These are phyloP conservation scores for Nannobrachium achirus DNA, from an alignment of 2,113 vertebrate species.

Conservation along the genomic window DNA sequence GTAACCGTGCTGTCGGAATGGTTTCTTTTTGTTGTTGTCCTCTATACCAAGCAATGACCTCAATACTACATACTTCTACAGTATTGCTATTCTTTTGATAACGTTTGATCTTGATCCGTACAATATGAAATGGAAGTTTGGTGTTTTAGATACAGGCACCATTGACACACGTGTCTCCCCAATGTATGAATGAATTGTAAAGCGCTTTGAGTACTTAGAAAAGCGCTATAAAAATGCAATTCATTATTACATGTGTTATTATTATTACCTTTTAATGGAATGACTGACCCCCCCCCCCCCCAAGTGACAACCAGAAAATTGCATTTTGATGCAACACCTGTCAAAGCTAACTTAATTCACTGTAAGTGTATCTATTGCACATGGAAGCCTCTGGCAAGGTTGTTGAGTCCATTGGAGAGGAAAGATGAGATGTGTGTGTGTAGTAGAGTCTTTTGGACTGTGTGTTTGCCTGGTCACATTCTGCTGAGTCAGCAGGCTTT, in stretches of 20 bases:
- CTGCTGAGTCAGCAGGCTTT: conserved; percentile 71
- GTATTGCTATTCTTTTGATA: too few species aligned
- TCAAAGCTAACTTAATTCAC: conserved; percentile 16
- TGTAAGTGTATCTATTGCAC: conserved; percentile 11
- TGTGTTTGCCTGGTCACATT: conserved; percentile 52
- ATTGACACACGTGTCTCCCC: neutral
- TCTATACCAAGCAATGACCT: too few species aligned
- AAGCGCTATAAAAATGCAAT: too few species aligned
- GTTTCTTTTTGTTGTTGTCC: neutral
- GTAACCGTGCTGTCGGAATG: neutral
- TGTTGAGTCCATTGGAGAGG: conserved; percentile 29
- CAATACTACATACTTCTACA: too few species aligned
- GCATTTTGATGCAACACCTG: conserved; percentile 4
- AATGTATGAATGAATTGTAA: too few species aligned
- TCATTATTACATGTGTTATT: too few species aligned
- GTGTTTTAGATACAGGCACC: neutral
- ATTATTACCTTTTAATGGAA: too few species aligned
- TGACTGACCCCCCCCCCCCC: neutral
- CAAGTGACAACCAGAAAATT: conserved; percentile 2
- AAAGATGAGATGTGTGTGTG: conserved; percentile 37
- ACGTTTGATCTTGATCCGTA: too few species aligned
- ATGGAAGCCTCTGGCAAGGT: conserved; percentile 39
- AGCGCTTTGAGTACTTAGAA: too few species aligned
- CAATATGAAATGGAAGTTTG: too few species aligned
- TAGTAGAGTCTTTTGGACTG: conserved; percentile 37